Base-by-base conservation (phyloP, 1,140 invertebrate genomes). In the Drosophila ogumai region DNA sequence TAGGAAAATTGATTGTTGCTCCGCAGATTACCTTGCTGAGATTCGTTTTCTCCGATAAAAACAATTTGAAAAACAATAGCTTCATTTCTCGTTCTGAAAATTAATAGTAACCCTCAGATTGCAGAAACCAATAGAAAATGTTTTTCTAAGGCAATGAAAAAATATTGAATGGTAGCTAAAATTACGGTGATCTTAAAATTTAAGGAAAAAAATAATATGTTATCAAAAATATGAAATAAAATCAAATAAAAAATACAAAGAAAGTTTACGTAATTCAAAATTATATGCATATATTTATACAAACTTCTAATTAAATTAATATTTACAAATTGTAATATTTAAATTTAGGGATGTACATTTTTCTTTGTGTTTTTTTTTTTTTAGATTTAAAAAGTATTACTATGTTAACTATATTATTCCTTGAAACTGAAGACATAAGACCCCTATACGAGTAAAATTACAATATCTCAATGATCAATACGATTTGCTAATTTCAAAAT, bases 1-100 rank as follows among this genome's bases (percentile, higher is more conserved):
- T 38, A 25, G 41, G 40, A 41, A 61, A 60, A 73, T 74, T 61
- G 67, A 72, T 72, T 72, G 66, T 72, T 72, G 43, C 22, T 31
- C 28, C 12, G 49, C 25, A 38, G 41, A 46, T 46, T 47, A 68
- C 60, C 65, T 61, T 43, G 19, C 65, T n/a, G 19, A 34, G 34
- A 22, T 68, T 36, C 13, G 10, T 7, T 31, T 64, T 52, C 22
- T 41, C 5, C 5, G 13, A 25, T 34, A 43, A 36, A 67, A 52
- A 36, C 13, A 44, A 52, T 66, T 66, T 52, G 44, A 10, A 32
- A 10, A 43, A 28, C 34, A 52, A 68, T n/a, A 28, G 15, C 12
- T 52, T 28, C 8, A 65, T 65, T 65, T 65, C 12, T 43, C 9
- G n/a, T 43, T 13, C 3, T 3, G 17, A 6, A 2, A 17, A 68